Conservation (phyloP, 2,797 vertebrate species). For the Percopsis omiscomaycus region DNA sequence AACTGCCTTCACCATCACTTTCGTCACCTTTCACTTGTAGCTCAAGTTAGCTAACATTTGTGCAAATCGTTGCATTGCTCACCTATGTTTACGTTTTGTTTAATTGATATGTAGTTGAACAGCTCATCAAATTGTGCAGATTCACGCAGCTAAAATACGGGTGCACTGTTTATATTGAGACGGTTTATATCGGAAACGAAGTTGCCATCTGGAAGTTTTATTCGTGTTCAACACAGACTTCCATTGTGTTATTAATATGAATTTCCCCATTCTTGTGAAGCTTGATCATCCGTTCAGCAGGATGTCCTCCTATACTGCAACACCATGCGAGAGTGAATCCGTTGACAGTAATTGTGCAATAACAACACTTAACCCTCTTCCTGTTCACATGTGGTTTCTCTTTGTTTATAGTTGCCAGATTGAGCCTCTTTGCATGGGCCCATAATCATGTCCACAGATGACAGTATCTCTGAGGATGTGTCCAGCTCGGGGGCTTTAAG, state of each 20-base stretch:
- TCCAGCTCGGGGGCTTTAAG: conserved; percentile 74
- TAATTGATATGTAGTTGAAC: neutral
- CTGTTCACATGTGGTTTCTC: conserved; percentile 6
- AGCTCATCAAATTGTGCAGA: neutral
- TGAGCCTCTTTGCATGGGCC: conserved; percentile 59
- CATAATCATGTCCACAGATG: conserved; percentile 84
- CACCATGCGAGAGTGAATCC: neutral
- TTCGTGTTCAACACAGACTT: too few species aligned
- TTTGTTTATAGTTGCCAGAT: conserved; percentile 59
- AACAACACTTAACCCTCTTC: neutral
- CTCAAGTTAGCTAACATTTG: conserved; percentile 8
- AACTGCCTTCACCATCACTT: neutral
- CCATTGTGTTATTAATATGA: too few species aligned
- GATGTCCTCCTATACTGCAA: neutral
- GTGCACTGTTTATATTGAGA: neutral
- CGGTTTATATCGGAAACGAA: too few species aligned
- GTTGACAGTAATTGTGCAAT: neutral
- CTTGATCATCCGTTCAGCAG: too few species aligned
- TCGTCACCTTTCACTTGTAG: neutral
- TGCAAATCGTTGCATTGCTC: neutral
- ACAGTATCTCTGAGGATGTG: conserved; percentile 83
- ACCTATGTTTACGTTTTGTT: neutral
- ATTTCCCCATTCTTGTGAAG: neutral
- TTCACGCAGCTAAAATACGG: neutral
- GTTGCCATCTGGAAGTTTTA: too few species aligned